A percentile compares a stretch with the other conserved stretches of the same genome.
Evolutionary conservation across 2,888 invertebrate genomes (phyloP).

Genomic region (Pristionchus fissidentatus): DNA sequence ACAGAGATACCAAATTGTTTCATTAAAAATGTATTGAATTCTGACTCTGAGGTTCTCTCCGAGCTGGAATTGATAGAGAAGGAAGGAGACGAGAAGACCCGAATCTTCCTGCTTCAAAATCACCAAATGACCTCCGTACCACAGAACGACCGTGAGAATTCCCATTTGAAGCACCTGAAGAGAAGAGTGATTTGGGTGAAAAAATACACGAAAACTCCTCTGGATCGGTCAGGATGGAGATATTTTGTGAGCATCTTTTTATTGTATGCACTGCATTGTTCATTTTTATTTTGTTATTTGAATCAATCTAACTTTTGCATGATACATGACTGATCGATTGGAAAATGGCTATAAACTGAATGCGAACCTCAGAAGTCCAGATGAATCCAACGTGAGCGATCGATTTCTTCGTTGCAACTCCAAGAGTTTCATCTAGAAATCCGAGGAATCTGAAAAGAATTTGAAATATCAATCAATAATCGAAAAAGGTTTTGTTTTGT

Average conservation of each 20-base stretch:
- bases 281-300: no score
- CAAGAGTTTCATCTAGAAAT: conserved; percentile 68
- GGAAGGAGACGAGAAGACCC: conserved; percentile 77
- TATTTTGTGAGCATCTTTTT: not conserved
- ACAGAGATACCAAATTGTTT: no score
- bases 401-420: conserved; percentile 74
- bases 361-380: conserved; percentile 75
- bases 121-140: conserved; percentile 78
- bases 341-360: not conserved
- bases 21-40: not conserved
- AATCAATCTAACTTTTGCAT: no score
- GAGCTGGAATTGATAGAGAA: conserved; percentile 77
- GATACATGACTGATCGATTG: no score
- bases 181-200: no score
- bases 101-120: conserved; percentile 68
- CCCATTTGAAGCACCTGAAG: conserved; percentile 73
- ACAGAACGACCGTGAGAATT: conserved; percentile 75
- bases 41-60: conserved; percentile 76
- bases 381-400: conserved; percentile 76
- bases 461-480: conserved; percentile 52
- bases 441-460: conserved; percentile 64
- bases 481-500: not conserved
- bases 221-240: not conserved
- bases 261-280: no score
- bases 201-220: not conserved